Base-by-base conservation (phyloP, 1,140 invertebrate species). In the Panagrolaimus sp. region DNA sequence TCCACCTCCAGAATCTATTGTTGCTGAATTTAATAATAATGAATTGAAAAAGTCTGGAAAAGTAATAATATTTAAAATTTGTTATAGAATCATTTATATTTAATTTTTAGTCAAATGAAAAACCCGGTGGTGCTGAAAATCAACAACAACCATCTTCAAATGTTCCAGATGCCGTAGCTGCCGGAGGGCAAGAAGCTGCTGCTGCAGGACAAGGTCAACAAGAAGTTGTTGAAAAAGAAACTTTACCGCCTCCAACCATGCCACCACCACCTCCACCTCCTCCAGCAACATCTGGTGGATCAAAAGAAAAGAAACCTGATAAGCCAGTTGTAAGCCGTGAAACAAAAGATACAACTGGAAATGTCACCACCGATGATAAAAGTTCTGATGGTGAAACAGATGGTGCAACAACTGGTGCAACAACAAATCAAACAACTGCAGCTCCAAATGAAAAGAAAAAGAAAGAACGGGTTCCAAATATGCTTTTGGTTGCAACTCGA, bases 271-370 rank as follows among this genome's bases (percentile, higher is more conserved):
- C 17, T 21, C 52, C 52, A 17, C 15, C 52, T 14, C 52, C 52
- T 2, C 52, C 52, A 21, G 1, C 52, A 14, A 3, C 52, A 3
- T 0, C 52, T 1, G 21, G 1, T 12, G 0, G 2, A 28, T 58
- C 28, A 28, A 58, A 58, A n/a, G 52, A 58, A 26, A 58, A 58
- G n/a, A 58, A 4, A 38, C 32, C 32, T 4, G 7, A 38, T 2
- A 38, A 58, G 52, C 15, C 52, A 28, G 28, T 58, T 21, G 52
- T 58, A 26, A 26, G 21, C 10, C 12, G 52, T 4, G 52, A 58
- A 12, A 58, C 52, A 14, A 58, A 58, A 28, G 52, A 58, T 8
- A 52, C 48, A 24, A 52, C 17, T 52, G 48, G 26, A 52, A 52
- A n/a, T n/a, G 21, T 28, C 0, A 58, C 52, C 2, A 38, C 32